Conservation (phyloP, 2,888 invertebrate genomes). For the Scaptomyza polygonia region DNA sequence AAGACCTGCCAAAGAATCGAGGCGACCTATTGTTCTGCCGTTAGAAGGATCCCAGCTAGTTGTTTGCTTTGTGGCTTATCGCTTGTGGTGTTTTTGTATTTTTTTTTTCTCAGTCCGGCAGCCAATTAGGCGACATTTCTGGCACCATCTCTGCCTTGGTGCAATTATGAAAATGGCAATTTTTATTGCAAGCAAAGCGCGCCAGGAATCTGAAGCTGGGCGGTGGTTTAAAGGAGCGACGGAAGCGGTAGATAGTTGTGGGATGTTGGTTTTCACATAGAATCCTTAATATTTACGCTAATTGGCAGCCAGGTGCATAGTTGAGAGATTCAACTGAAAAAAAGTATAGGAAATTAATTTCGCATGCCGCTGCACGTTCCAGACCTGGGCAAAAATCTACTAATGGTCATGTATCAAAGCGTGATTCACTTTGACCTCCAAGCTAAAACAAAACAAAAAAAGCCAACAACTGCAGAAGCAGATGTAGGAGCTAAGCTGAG, state of each 20-base stretch:
- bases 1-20: slow-evolving; percentile 32
- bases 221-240: neutral
- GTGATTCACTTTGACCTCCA: slow-evolving; percentile 80
- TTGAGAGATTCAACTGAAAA: slow-evolving; percentile 48
- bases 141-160: slow-evolving; percentile 74
- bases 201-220: slow-evolving; percentile 48
- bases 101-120: slow-evolving; percentile 26
- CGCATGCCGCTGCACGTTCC: slow-evolving; percentile 78
- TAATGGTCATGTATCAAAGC: slow-evolving; percentile 76
- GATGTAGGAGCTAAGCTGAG: slow-evolving; percentile 1
- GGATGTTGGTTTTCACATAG: slow-evolving; percentile 35
- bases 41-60: slow-evolving; percentile 32
- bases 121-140: slow-evolving; percentile 81
- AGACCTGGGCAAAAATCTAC: slow-evolving; percentile 48
- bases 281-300: slow-evolving; percentile 81
- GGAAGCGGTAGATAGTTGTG: too few relatives aligned
- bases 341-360: slow-evolving; percentile 72
- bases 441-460: slow-evolving; percentile 2
- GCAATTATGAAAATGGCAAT: slow-evolving; percentile 81
- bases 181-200: slow-evolving; percentile 74
- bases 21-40: slow-evolving; percentile 74
- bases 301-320: slow-evolving; percentile 81
- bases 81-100: slow-evolving; percentile 18
- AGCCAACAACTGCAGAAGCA: slow-evolving; percentile 10
- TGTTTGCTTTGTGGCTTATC: slow-evolving; percentile 55